A percentile compares a stretch with the other conserved stretches of the same genome.
Conservation (phyloP, 2,113 vertebrate species). For the Cyprinus carpio region DNA sequence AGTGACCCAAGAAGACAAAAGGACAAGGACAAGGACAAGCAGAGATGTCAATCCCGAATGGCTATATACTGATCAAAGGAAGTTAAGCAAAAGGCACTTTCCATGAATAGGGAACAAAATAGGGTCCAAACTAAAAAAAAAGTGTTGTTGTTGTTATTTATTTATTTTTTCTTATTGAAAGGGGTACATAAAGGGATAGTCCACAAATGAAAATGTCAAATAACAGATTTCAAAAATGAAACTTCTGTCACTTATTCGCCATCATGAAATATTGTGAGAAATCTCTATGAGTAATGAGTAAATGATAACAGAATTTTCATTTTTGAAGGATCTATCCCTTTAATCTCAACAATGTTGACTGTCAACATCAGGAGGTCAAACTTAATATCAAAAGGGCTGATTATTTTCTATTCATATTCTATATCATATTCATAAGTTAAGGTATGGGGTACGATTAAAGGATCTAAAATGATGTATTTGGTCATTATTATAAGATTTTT, state of each 20-base stretch:
- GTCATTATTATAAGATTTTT: no score
- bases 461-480: no score
- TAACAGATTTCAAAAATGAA: not conserved
- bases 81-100: not conserved
- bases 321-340: not conserved
- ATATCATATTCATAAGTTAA: no score
- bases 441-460: no score
- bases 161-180: not conserved
- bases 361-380: not conserved
- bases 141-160: no score
- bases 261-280: no score
- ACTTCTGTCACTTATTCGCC: not conserved
- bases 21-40: not conserved
- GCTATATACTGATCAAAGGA: not conserved
- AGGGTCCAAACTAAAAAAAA: not conserved
- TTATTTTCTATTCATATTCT: not conserved
- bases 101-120: not conserved
- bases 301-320: not conserved
- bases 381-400: not conserved
- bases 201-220: not conserved
- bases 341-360: not conserved
- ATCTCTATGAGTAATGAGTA: not conserved
- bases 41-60: not conserved
- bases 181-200: not conserved
- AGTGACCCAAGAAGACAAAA: not conserved